Base-by-base conservation (phyloP, 2,797 vertebrate genomes). In the Lepilemur ruficaudatus region DNA sequence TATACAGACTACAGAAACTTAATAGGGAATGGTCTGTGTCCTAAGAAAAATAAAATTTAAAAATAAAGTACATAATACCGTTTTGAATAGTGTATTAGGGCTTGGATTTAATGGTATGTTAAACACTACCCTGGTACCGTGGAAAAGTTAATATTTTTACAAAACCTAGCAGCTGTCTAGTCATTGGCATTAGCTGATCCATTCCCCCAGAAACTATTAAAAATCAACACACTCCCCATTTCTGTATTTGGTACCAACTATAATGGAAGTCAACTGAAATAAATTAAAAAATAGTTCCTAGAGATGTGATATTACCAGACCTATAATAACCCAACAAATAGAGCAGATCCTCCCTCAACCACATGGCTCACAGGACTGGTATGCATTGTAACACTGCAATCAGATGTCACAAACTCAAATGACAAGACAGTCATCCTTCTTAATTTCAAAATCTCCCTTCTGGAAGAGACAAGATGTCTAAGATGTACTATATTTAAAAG, bases 401-500 rank as follows among this genome's bases (percentile, higher is more conserved):
- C 72, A 43, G 50, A 92, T 91, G 83, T 78, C 80, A 93, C 32
- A 46, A 72, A 87, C 22, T n/a, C n/a, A 94, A 87, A 90, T 46
- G 67, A 93, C 67, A 92, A 95, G 92, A 87, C 38, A 70, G 52
- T 32, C 43, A 52, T 88, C 52, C 10, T 70, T 93, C 95, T 97
- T 96, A 97, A 97, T 94, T 90, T 94, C 94, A 98, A 98, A 97
- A 15, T 75, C n/a, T 91, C 97, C 65, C 94, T 98, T 90, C 89
- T 96, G 81, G 88, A 97, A 96, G 78, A 97, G 83, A 82, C 79
- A 94, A 80, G 52, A 93, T 96, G 86, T 93, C 84, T 95, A 96
- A 94, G 95, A 4, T 75, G 75, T 84, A 97, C 96, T 96, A 94
- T 97, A 92, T 97, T 96, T 98, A 98, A 98, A 98, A 97, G 85